Conservation (phyloP, 2,888 invertebrate genomes). For the Eustalomyia histrio region DNA sequence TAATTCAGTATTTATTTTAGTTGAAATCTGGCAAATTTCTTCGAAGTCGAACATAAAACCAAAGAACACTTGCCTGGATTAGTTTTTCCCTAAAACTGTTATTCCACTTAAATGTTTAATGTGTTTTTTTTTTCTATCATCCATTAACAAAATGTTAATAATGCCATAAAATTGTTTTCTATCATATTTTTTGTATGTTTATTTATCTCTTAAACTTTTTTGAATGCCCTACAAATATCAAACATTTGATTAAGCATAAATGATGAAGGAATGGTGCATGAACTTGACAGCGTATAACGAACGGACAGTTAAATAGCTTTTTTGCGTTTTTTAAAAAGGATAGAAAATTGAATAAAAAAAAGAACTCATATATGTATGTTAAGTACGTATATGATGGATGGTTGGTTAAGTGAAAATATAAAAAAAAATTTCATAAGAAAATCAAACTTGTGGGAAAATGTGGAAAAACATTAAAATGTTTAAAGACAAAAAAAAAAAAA, state of each 20-base stretch:
- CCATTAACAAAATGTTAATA: too few species aligned
- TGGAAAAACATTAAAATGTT: too few species aligned
- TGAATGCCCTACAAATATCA: slow-evolving; percentile 40
- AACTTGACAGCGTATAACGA: slow-evolving; percentile 49
- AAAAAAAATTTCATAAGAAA: not conserved
- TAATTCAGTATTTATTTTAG: too few species aligned
- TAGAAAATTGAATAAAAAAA: not conserved
- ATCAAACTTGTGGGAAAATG: too few species aligned
- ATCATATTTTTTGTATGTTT: not conserved
- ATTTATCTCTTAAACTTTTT: not conserved
- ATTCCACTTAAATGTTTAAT: too few species aligned
- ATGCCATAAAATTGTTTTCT: not conserved
- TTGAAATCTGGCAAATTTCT: too few species aligned
- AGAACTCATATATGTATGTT: slow-evolving; percentile 7
- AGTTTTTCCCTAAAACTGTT: too few species aligned
- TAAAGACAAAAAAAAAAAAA: too few species aligned
- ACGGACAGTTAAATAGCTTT: slow-evolving; percentile 35
- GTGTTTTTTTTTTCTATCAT: too few species aligned
- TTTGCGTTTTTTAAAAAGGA: slow-evolving; percentile 1
- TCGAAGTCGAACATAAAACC: too few species aligned
- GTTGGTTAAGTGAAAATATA: slow-evolving; percentile 18
- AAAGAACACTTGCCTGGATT: too few species aligned
- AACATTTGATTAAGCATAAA: slow-evolving; percentile 49
- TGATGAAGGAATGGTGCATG: slow-evolving; percentile 53
- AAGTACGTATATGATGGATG: slow-evolving; percentile 27